Evolutionary conservation across 2,113 vertebrate genomes (phyloP).

Genomic region (Percopsis transmontana): DNA sequence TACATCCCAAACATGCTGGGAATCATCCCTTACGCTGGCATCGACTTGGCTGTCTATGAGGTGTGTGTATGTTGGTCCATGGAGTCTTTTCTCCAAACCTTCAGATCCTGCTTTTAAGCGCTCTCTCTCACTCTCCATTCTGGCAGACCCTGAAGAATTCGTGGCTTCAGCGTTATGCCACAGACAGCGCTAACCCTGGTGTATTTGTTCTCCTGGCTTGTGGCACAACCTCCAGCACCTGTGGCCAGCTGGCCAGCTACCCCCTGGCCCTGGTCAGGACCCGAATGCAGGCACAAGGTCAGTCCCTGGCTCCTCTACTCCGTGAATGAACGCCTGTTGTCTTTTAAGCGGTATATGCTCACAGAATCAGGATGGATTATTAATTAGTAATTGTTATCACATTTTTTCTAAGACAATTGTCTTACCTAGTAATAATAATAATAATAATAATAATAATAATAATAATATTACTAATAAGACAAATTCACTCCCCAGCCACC

Average conservation of each 20-base stretch:
- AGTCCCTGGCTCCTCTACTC: slow-evolving; percentile 28
- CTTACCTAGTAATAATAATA: no score
- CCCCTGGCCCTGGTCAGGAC: slow-evolving; percentile 93
- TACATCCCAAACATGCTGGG: slow-evolving; percentile 95
- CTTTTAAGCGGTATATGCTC: no score
- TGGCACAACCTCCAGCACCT: slow-evolving; percentile 94
- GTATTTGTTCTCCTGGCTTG: slow-evolving; percentile 95
- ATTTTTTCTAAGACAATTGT: no score
- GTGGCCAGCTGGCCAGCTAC: slow-evolving; percentile 94
- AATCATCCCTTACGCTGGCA: slow-evolving; percentile 96
- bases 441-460: neutral
- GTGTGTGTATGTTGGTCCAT: slow-evolving; percentile 58
- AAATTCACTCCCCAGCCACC: slow-evolving; percentile 74
- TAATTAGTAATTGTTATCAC: no score
- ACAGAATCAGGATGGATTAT: no score
- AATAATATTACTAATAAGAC: neutral
- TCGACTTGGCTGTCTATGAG: slow-evolving; percentile 96
- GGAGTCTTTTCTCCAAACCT: neutral
- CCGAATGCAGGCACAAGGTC: slow-evolving; percentile 97
- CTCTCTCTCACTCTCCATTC: neutral
- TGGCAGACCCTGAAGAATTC: slow-evolving; percentile 90
- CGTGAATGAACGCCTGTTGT: neutral
- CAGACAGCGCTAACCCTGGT: slow-evolving; percentile 89
- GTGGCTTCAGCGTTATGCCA: slow-evolving; percentile 89
- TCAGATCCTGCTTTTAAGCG: neutral